Percentiles rank a stretch among this genome's conserved stretches.
Conservation (phyloP, 2,113 vertebrate genomes). For the Python bivittatus region DNA sequence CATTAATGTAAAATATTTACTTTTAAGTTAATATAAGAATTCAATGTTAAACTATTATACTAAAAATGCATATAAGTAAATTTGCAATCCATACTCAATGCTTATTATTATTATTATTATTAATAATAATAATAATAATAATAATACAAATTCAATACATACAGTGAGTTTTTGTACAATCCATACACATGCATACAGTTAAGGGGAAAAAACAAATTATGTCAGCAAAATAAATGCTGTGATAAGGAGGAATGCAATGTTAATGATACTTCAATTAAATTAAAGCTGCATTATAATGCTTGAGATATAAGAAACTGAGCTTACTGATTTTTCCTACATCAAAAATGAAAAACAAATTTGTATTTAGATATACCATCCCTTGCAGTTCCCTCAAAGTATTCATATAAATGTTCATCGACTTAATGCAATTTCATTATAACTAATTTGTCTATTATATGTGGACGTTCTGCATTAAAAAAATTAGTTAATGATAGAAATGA, state of each 20-base stretch:
- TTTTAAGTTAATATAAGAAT: background rate
- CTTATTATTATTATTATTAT: no score
- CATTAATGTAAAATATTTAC: background rate
- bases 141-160: background rate
- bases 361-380: background rate
- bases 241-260: background rate
- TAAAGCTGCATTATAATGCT: background rate
- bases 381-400: background rate
- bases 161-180: background rate
- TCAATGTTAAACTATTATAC: background rate
- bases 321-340: background rate
- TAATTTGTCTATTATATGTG: background rate
- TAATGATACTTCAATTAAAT: background rate
- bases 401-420: background rate
- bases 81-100: background rate
- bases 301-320: background rate
- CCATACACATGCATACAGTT: background rate
- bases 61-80: background rate
- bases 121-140: background rate
- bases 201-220: background rate
- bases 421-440: background rate
- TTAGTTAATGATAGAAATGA: background rate
- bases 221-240: background rate
- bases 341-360: background rate
- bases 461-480: background rate